Evolutionary conservation across 2,888 invertebrate genomes (phyloP).

Genomic region (Azorinus chamasolen): DNA sequence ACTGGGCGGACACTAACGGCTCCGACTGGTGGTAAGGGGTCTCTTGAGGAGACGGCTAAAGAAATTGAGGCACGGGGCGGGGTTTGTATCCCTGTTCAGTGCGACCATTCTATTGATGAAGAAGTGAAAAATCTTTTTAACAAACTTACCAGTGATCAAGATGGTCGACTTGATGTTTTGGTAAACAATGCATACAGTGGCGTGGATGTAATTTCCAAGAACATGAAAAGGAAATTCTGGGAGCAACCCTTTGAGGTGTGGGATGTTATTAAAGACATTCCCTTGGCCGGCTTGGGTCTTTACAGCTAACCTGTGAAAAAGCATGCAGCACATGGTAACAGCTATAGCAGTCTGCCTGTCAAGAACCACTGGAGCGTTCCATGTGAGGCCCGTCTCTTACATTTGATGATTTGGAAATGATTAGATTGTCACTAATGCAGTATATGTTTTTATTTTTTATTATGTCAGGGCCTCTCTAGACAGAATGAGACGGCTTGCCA

Average conservation of each 20-base stretch:
- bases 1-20: constrained; percentile 79
- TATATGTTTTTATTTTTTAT: no score
- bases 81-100: constrained; percentile 83
- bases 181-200: constrained; percentile 87
- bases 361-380: no score
- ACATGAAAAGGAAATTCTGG: constrained; percentile 83
- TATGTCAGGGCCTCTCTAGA: no score
- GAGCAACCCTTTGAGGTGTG: constrained; percentile 84
- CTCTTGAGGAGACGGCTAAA: constrained; percentile 32
- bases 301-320: no score
- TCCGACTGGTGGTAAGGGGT: constrained; percentile 16
- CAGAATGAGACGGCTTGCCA: no score
- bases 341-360: no score
- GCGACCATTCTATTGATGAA: constrained; percentile 85
- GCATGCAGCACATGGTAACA: no score
- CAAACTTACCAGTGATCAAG: constrained; percentile 81
- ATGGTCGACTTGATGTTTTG: constrained; percentile 85
- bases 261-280: constrained; percentile 86
- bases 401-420: no score
- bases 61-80: constrained; percentile 82
- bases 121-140: constrained; percentile 85
- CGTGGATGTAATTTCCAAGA: constrained; percentile 73
- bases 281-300: no score
- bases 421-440: no score
- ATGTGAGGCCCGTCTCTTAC: no score